These are phyloP conservation scores for Colaptes auratus DNA, from an alignment of 2,113 vertebrate species.

Conservation along the genomic window DNA sequence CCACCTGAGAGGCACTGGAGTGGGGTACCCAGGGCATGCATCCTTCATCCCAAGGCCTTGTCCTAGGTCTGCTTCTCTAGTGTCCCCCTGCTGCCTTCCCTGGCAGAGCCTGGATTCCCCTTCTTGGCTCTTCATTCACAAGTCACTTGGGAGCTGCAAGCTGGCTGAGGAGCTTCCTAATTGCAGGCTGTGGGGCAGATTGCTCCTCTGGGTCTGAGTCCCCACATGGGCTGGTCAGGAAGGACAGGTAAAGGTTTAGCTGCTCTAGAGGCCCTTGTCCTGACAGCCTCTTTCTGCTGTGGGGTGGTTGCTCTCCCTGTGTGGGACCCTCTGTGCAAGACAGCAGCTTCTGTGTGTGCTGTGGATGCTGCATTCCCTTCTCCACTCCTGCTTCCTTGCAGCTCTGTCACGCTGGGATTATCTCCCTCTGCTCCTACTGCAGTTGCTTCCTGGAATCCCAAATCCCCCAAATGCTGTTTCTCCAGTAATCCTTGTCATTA, in stretches of 20 bases:
- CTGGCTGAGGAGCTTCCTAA: not conserved
- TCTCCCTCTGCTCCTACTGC: slow-evolving; percentile 40
- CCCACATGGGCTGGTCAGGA: accelerated
- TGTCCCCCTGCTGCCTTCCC: not conserved
- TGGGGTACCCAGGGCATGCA: accelerated
- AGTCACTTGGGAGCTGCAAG: not conserved
- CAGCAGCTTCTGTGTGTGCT: not conserved
- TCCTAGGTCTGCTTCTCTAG: accelerated
- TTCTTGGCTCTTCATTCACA: not conserved
- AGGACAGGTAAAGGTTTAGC: not conserved
- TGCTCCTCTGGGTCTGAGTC: not conserved
- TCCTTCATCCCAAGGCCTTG: not conserved
- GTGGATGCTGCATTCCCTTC: not conserved
- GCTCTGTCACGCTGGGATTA: slow-evolving; percentile 47
- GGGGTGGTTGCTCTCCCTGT: not conserved
- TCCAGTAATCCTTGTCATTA: slow-evolving; percentile 50
- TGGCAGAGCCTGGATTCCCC: not conserved
- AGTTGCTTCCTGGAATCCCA: slow-evolving; percentile 47
- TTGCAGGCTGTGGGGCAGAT: not conserved
- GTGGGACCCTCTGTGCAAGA: not conserved
- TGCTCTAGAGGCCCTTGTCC: not conserved
- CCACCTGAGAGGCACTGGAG: not conserved
- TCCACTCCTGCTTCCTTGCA: not conserved
- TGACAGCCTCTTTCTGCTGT: not conserved
- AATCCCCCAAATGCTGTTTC: slow-evolving; percentile 56